Evolutionary conservation across 2,113 vertebrate genomes (phyloP), one percentile per base, ranked within the genome.

Genomic region (Martes martes): DNA sequence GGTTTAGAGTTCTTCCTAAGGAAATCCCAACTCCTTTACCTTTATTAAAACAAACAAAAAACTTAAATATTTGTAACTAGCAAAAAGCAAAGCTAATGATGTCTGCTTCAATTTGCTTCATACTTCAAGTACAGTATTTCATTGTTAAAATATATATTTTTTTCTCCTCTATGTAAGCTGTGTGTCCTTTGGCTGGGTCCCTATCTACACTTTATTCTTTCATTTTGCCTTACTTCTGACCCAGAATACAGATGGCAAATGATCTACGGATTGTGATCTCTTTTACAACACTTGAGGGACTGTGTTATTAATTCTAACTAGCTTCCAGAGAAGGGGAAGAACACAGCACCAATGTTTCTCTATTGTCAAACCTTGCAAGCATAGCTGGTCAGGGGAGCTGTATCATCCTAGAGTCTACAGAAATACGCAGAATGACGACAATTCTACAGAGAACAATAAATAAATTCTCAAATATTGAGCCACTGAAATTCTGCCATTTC

Each of bases 381-480:
- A 28, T 0, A 5, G 7, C 2, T 55, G 73, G 45, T 24, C 33
- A 86, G 50, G 63, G n/a, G 45, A 92, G 33, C 4, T 8, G 5
- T 39, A n/a, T 87, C 23, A 45, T 39, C 13, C 47, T 82, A 21
- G 3, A 10, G 5, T 59, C 28, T 42, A 28, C 7, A 86, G 57
- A 94, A 31, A 82, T 1, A 74, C 21, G 71, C 61, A 82, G 55
- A 85, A 76, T 73, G n/a, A 26, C 39, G 36, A n/a, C 2, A 95
- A 0, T 10, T 81, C 47, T 93, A 50, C 15, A 61, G 28, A 78
- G 78, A 95, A 78, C 6, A 89, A 84, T 31, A 80, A 71, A 47
- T 42, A 78, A 88, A 85, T 93, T 97, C 93, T 92, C 97, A 98
- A 45, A 83, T 92, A 65, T 0, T 4, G 52, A 92, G 83, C 90